Evolutionary conservation across 2,113 vertebrate genomes (phyloP), one percentile per base, ranked within the genome.

Genomic region (Corythoichthys haematopterus): DNA sequence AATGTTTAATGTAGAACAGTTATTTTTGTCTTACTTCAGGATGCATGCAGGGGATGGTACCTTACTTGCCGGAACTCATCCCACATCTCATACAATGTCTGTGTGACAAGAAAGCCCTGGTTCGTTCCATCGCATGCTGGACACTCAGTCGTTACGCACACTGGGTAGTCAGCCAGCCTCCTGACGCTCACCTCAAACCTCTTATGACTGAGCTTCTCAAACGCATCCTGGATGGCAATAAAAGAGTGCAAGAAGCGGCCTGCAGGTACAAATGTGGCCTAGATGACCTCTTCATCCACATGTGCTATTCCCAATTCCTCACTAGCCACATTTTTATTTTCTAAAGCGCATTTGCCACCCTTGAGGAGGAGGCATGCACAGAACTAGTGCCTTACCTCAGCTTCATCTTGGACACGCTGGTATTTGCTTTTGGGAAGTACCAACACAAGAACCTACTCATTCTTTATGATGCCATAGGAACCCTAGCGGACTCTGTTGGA

Each of bases 21-120:
- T 51, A 8, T 3, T 36, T 40, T 46, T 56, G 2, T 58, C 11
- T 76, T 16, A 7, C 48, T 64, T 9, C 75, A 96, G 95, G 96
- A 60, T 97, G 96, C 57, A 98, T 97, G 94, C 96, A 98, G 88
- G 96, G 95, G n/a, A 98, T 98, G 96, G 93, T 97, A 1, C 96
- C 93, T 0, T 98, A 96, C 83, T 85, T 98, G 69, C 96, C 96
- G 0, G 96, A 98, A 89, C 91, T 98, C 71, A 95, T 98, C 80
- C 96, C 96, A 0, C 95, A 98, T 85, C 93, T 97, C 69, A 95
- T 97, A 86, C 94, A 94, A 84, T 95, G 94, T 87, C 85, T 97
- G 69, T 93, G 94, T 0, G 94, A 97, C 78, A 95, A 96, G 86
- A 96, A 96, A 86, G 95, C 95, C 51, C 82, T 96, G 70, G 95